Base-by-base conservation (phyloP, 2,113 vertebrate genomes). In the Phalacrocorax brasilianus region DNA sequence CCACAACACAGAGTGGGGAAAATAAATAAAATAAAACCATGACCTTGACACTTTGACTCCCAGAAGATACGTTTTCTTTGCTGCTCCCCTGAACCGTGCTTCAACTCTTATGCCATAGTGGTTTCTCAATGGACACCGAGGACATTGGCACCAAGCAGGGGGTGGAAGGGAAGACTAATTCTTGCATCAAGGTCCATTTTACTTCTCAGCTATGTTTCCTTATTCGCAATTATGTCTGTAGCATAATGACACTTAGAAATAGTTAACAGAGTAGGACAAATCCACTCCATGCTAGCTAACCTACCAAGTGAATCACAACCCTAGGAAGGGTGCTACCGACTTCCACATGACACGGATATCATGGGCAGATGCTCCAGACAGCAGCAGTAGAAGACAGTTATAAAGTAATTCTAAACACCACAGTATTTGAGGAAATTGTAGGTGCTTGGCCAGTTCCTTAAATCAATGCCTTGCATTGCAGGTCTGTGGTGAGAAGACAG, bases 51-150 rank as follows among this genome's bases (percentile, higher is more conserved):
- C 24, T 53, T 19, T 22, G 40, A 30, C 58, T 81, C n/a, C 33
- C 45, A 86, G 40, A 63, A 74, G 55, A 65, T 5, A 5, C 0
- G 0, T 40, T 77, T 91, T 67, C 40, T 91, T 58, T 20, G 13
- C 17, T 63, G 30, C 7, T 81, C 11, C 11, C 23, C 70, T 56
- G 14, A 88, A 33, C 9, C 14, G 1, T 4, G 5, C 26, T 84
- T 70, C 50, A 17, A 11, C 12, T 66, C 58, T 66, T 61, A 22
- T 27, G 23, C 12, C 35, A 14, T 1, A 26, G 32, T 0, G 0
- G 24, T 65, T 89, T 71, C 73, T 81, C 55, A 24, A 1, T 5
- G 5, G 38, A 42, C 24, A 45, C 2, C 58, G 42, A 53, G 11
- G 38, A 55, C 15, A 11, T 0, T 6, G 32, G 15, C 47, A 84